Conservation (phyloP, 1,140 invertebrate genomes). For the Rhopalosiphum maidis region DNA sequence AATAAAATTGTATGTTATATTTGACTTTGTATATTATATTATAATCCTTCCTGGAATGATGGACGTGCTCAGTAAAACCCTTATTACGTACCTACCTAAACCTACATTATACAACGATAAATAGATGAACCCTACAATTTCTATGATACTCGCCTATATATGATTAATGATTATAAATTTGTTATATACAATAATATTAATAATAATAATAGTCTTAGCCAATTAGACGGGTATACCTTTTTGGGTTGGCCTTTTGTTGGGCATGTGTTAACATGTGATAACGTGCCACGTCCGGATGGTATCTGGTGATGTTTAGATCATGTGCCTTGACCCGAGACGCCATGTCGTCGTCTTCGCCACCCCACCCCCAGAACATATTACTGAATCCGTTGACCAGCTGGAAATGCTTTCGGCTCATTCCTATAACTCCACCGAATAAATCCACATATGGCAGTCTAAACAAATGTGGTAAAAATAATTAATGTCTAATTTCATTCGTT, state of each 20-base stretch:
- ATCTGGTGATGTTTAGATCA: slow-evolving; percentile 83
- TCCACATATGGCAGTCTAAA: slow-evolving; percentile 83
- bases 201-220: not conserved
- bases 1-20: not conserved
- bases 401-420: slow-evolving; percentile 83
- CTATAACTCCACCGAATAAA: slow-evolving; percentile 75
- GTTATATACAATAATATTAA: not conserved
- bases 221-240: slow-evolving; percentile 68
- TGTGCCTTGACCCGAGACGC: slow-evolving; percentile 80
- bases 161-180: not conserved
- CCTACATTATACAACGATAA: not conserved
- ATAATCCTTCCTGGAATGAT: not conserved
- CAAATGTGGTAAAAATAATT: not conserved
- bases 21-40: not conserved
- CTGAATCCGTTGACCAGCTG: slow-evolving; percentile 87
- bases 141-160: not conserved
- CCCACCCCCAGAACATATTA: slow-evolving; percentile 93
- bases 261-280: slow-evolving; percentile 91
- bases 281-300: slow-evolving; percentile 83
- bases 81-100: not conserved
- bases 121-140: not conserved
- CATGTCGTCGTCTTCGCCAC: slow-evolving; percentile 93
- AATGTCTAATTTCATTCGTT: not conserved
- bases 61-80: not conserved
- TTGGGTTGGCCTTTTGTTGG: slow-evolving; percentile 87